Conservation (phyloP, 2,797 vertebrate genomes). For the Sandelia bainsii region DNA sequence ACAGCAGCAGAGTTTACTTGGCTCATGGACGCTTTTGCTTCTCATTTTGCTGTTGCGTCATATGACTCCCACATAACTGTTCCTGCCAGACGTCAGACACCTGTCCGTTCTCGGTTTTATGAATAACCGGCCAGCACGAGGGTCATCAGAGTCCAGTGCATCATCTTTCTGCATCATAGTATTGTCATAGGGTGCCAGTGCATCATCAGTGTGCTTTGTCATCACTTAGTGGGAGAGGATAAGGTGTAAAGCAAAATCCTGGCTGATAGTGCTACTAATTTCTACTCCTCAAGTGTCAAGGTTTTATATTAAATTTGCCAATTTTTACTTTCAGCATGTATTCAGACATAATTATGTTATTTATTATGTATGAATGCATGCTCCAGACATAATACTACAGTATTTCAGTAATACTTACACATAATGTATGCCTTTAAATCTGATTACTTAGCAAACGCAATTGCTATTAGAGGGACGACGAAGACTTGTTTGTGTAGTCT, state of each 20-base stretch:
- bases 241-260: conserved; percentile 1
- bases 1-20: conserved; percentile 24
- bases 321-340: too few species aligned
- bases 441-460: too few species aligned
- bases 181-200: conserved; percentile 4
- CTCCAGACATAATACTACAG: too few species aligned
- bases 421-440: too few species aligned
- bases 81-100: conserved; percentile 53
- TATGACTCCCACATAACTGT: conserved; percentile 27
- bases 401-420: too few species aligned
- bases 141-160: conserved; percentile 32
- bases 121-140: conserved; percentile 36
- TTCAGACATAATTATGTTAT: too few species aligned
- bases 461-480: too few species aligned
- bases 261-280: too few species aligned
- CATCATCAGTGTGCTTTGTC: conserved; percentile 30
- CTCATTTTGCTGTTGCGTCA: conserved; percentile 45
- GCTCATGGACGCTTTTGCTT: conserved; percentile 13
- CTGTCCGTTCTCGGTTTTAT: conserved; percentile 36
- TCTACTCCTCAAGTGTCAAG: neutral
- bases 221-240: conserved; percentile 21
- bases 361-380: too few species aligned
- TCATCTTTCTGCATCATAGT: conserved; percentile 47
- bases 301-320: neutral
- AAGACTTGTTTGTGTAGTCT: too few species aligned